phyloP scores from a whole-genome alignment of 2,888 invertebrate genomes.

The Charanyca ferruginea region DNA sequence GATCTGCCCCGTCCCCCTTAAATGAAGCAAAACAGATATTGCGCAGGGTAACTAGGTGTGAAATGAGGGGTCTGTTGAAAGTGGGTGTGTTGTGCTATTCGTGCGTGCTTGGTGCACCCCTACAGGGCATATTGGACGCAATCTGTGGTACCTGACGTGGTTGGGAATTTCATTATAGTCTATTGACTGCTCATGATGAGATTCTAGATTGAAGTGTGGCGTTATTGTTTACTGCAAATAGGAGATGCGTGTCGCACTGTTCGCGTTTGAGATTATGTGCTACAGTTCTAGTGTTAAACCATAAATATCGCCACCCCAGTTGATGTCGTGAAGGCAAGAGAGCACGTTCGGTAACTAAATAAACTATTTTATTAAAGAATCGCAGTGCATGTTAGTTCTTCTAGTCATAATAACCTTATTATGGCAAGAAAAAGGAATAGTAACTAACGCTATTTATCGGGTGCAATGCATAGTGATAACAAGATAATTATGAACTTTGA shows the following conservation, averaged over 20 bases:
- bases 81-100: constrained; percentile 72
- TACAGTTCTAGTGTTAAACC: constrained; percentile 12
- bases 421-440: no score
- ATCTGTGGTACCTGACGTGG: constrained; percentile 87
- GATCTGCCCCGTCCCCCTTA: constrained; percentile 63
- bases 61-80: constrained; percentile 66
- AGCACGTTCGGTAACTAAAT: constrained; percentile 42
- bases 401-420: no score
- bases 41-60: constrained; percentile 41
- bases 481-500: no score
- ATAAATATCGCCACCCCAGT: constrained; percentile 20
- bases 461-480: neutral
- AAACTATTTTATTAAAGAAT: constrained; percentile 16
- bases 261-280: constrained; percentile 33
- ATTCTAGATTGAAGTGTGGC: constrained; percentile 73
- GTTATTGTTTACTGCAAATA: constrained; percentile 62
- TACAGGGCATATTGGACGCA: constrained; percentile 86
- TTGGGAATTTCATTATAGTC: constrained; percentile 87
- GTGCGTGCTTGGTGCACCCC: constrained; percentile 78
- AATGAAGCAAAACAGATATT: constrained; percentile 29
- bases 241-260: constrained; percentile 37
- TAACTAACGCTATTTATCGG: constrained; percentile 8
- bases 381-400: neutral
- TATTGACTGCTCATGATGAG: constrained; percentile 83
- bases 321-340: constrained; percentile 12